These are phyloP conservation scores for Amiota minor DNA, from an alignment of 2,888 invertebrate species.

Conservation along the genomic window DNA sequence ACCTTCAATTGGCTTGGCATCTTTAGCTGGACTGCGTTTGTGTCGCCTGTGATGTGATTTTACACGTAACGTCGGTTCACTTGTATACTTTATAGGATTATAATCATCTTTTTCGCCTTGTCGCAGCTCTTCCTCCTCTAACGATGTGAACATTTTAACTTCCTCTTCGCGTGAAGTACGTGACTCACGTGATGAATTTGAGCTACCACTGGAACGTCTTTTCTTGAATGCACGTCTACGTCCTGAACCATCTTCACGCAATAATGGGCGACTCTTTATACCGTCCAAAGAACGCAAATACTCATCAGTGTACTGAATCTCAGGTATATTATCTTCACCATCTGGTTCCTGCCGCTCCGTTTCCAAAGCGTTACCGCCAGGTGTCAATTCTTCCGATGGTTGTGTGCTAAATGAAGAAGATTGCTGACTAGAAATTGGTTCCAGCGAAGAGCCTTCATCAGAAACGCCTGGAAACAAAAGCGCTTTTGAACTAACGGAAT, in stretches of 20 bases:
- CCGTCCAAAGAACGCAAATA: conserved; percentile 79
- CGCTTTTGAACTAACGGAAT: conserved; percentile 57
- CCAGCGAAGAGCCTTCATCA: conserved; percentile 69
- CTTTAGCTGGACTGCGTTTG: conserved; percentile 70
- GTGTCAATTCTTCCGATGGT: conserved; percentile 60
- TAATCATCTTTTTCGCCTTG: conserved; percentile 65
- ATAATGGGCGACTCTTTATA: conserved; percentile 77
- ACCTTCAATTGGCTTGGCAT: conserved; percentile 49
- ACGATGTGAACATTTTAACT: conserved; percentile 78
- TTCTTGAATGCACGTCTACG: conserved; percentile 78
- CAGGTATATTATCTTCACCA: conserved; percentile 65
- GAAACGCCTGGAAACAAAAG: conserved; percentile 66
- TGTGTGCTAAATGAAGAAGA: conserved; percentile 69
- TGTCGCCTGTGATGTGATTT: conserved; percentile 67
- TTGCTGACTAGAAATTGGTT: conserved; percentile 63
- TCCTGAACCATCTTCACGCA: conserved; percentile 78
- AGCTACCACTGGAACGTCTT: conserved; percentile 76
- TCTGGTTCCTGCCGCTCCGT: conserved; percentile 76
- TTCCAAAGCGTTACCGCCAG: conserved; percentile 64
- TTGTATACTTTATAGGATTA: conserved; percentile 69
- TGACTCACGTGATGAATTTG: conserved; percentile 77
- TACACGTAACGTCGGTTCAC: conserved; percentile 67
- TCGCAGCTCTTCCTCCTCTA: conserved; percentile 78
- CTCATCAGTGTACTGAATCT: conserved; percentile 71
- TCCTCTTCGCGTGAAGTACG: conserved; percentile 79